Base-by-base conservation (phyloP, 2,888 invertebrate genomes). In the Drosophila meridiana region DNA sequence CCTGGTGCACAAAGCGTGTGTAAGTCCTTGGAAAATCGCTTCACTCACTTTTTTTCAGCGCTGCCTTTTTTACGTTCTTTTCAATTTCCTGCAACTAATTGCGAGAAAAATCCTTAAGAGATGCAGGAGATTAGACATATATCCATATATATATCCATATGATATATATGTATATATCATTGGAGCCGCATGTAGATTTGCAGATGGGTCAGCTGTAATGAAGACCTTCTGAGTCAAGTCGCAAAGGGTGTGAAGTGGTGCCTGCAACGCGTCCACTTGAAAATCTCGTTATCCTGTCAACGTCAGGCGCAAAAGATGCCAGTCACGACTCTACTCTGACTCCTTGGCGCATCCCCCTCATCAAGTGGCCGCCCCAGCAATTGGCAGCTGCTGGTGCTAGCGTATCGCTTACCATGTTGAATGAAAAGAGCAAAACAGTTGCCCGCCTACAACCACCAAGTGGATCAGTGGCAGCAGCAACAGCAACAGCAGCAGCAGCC, bases 231-330 rank as follows among this genome's bases (percentile, higher is more conserved):
- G 1, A 20, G 20, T 20, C 55, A 5, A 50, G 42, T 48, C 8
- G 56, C 14, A 52, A 76, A 73, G 83, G 87, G 89, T 87, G 89
- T 82, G 78, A 89, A 87, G 63, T 62, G 63, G 45, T 32, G 11
- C 57, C 45, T 55, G 78, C 64, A 63, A 66, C 74, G 75, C 78
- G 78, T 61, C 82, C 92, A 92, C 91, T 91, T 89, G 83, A 92
- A 86, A 91, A 91, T 91, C 91, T 92, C 91, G 90, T 91, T 91
- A 92, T 90, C 82, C 91, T 92, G 91, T 91, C 91, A 90, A 73
- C 83, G 72, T 78, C 82, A 85, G 82, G 45, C 69, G 43, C 58
- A 55, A 80, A 77, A 83, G 72, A 55, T 80, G 87, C 65, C 80
- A 85, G 88, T 87, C 86, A 84, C 6, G 40, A 45, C 56, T 20